Conservation (phyloP, 1,140 invertebrate species). For the Drosophila santomea region DNA sequence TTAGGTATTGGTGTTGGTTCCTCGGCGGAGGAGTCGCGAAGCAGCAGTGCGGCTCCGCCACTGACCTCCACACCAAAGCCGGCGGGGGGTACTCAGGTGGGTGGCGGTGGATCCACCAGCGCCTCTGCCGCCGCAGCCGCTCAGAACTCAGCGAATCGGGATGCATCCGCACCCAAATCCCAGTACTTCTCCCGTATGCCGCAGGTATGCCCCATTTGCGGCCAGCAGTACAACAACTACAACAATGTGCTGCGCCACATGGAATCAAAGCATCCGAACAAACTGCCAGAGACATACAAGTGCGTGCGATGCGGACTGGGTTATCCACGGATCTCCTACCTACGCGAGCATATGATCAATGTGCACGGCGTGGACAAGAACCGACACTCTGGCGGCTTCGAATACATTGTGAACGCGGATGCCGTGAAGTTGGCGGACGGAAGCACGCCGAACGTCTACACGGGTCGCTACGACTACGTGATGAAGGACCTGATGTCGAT, state of each 20-base stretch:
- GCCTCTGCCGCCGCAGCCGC: constrained; percentile 6
- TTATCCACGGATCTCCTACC: constrained; percentile 77
- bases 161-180: constrained; percentile 60
- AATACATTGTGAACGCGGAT: constrained; percentile 80
- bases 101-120: background rate
- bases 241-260: constrained; percentile 84
- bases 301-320: constrained; percentile 78
- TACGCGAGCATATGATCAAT: constrained; percentile 82
- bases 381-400: constrained; percentile 76
- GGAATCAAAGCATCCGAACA: constrained; percentile 84
- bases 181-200: constrained; percentile 83
- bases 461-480: constrained; percentile 82
- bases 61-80: constrained; percentile 34
- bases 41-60: constrained; percentile 40
- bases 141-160: constrained; percentile 17
- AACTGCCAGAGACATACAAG: constrained; percentile 82
- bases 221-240: constrained; percentile 84
- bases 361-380: constrained; percentile 77
- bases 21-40: constrained; percentile 75
- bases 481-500: constrained; percentile 84
- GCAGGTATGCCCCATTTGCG: constrained; percentile 83
- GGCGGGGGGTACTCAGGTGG: background rate
- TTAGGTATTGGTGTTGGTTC: constrained; percentile 67
- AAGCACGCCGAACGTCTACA: constrained; percentile 72
- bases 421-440: constrained; percentile 74